phyloP scores from a whole-genome alignment of 2,888 invertebrate species.

The Capitulum mitella region DNA sequence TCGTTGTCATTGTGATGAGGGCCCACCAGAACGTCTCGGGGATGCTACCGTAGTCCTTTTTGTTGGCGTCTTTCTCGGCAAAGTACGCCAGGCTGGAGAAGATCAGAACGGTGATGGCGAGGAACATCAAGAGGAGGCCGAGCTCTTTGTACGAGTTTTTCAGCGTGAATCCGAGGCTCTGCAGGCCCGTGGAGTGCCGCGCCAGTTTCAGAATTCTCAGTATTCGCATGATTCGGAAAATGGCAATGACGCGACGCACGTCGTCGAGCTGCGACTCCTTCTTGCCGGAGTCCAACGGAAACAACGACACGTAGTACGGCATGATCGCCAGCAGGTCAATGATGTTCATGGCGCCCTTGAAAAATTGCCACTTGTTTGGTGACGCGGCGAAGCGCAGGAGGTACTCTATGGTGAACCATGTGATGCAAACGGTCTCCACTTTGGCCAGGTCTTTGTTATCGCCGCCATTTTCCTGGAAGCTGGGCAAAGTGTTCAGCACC shows the following conservation, averaged over 20 bases:
- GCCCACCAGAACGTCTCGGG: constrained; percentile 55
- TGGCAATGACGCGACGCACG: constrained; percentile 49
- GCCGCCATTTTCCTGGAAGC: constrained; percentile 42
- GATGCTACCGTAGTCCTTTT: constrained; percentile 47
- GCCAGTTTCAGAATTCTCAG: constrained; percentile 46
- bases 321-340: constrained; percentile 51
- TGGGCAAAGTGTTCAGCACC: constrained; percentile 49
- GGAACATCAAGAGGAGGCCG: constrained; percentile 49
- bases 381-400: constrained; percentile 49
- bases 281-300: constrained; percentile 35
- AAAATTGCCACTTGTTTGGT: constrained; percentile 51
- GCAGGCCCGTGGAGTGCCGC: constrained; percentile 50
- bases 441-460: constrained; percentile 44
- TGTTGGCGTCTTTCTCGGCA: constrained; percentile 48
- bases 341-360: constrained; percentile 49
- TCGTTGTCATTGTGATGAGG: constrained; percentile 47
- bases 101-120: constrained; percentile 50
- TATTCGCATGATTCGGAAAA: constrained; percentile 46
- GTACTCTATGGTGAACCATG: constrained; percentile 53
- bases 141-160: constrained; percentile 51
- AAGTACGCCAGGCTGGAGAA: constrained; percentile 51
- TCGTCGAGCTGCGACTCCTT: constrained; percentile 41
- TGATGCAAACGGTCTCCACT: constrained; percentile 50
- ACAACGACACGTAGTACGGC: constrained; percentile 50
- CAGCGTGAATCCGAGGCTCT: constrained; percentile 50